A percentile compares a stretch with the other conserved stretches of the same genome.
These are phyloP conservation scores for Pitangus sulphuratus DNA, from an alignment of 2,797 vertebrate genomes.

Conservation along the genomic window DNA sequence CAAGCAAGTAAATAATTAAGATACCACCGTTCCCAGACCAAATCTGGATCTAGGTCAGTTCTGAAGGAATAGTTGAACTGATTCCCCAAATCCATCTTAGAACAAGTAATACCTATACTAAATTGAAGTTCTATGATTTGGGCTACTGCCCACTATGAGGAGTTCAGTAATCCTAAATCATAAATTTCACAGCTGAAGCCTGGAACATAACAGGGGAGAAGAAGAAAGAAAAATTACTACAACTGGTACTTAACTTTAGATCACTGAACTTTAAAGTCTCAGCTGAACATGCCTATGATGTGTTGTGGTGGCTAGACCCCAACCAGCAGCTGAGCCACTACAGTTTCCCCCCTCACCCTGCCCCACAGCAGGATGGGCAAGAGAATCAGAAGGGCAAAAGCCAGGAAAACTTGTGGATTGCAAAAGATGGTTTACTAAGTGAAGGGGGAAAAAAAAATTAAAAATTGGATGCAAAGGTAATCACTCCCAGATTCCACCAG, in stretches of 20 bases:
- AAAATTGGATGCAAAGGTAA: background rate
- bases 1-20: background rate
- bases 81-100: background rate
- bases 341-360: background rate
- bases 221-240: background rate
- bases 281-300: background rate
- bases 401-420: accelerated
- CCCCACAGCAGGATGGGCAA: background rate
- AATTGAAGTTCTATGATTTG: background rate
- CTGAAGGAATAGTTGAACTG: background rate
- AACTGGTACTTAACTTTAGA: background rate
- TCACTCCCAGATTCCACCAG: background rate
- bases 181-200: background rate
- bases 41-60: background rate
- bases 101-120: background rate
- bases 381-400: background rate
- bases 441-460: accelerated
- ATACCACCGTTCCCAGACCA: background rate
- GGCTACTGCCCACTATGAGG: background rate
- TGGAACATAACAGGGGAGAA: background rate
- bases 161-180: background rate
- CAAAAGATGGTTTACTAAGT: background rate
- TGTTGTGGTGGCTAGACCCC: accelerated
- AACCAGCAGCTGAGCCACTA: background rate
- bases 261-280: background rate